Conservation (phyloP, 2,888 invertebrate species). For the Epirrita christyi region DNA sequence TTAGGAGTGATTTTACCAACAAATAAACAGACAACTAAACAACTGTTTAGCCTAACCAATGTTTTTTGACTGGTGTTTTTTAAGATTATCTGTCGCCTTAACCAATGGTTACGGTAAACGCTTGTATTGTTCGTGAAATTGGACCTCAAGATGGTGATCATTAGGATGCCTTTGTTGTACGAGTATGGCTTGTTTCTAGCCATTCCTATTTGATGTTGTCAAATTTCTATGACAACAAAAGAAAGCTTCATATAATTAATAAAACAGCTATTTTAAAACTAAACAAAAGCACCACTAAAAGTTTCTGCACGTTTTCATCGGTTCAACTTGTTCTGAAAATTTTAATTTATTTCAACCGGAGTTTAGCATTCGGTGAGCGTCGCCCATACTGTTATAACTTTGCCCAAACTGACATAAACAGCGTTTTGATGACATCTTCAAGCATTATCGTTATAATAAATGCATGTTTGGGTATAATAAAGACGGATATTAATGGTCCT, state of each 20-base stretch:
- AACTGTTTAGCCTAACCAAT: too few species aligned
- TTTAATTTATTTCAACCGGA: conserved; percentile 58
- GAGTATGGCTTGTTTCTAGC: too few species aligned
- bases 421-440: conserved; percentile 49
- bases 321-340: conserved; percentile 57
- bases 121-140: too few species aligned
- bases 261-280: conserved; percentile 28
- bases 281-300: conserved; percentile 39
- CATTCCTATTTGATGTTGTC: too few species aligned
- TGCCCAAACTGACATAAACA: conserved; percentile 53
- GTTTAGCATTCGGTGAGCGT: conserved; percentile 47
- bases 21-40: too few species aligned
- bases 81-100: too few species aligned
- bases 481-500: conserved; percentile 28
- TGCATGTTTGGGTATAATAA: conserved; percentile 36
- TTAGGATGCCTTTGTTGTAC: too few species aligned
- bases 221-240: conserved; percentile 18
- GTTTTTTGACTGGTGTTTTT: too few species aligned
- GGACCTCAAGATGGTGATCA: too few species aligned
- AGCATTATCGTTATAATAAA: conserved; percentile 41
- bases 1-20: too few species aligned
- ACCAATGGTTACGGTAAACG: too few species aligned
- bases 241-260: conserved; percentile 2
- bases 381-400: conserved; percentile 51
- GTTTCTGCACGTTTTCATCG: conserved; percentile 56